Evolutionary conservation across 1,140 invertebrate genomes (phyloP), one percentile per base, ranked within the genome.

Genomic region (Teleopsis dalmanni): DNA sequence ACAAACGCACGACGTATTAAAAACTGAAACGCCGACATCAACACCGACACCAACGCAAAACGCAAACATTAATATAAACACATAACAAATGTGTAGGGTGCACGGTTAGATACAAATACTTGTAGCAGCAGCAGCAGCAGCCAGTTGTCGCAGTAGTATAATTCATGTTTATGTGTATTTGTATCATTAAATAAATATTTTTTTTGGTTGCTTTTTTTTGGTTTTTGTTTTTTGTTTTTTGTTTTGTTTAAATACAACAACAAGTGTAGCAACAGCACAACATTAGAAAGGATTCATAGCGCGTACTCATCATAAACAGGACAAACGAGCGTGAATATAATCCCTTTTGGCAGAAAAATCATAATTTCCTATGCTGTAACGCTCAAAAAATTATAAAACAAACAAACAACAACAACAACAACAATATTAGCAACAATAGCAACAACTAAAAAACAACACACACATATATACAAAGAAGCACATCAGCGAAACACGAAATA

Each of bases 281-380:
- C n/a, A n/a, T n/a, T n/a, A n/a, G n/a, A n/a, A n/a, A n/a, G n/a
- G n/a, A n/a, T n/a, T n/a, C n/a, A n/a, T n/a, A n/a, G n/a, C n/a
- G 29, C 45, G 25, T 11, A 38, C 23, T 34, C 37, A 29, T 48
- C 37, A 47, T 9, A 23, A 41, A 23, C 8, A 42, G 4, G 18
- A 42, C 40, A 23, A 13, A n/a, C 23, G 19, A 48, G 53, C 58
- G 48, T 56, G 55, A 56, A 58, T 63, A 65, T 61, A 65, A 65
- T 65, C 59, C 58, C 59, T 66, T 65, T 60, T 65, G 56, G 54
- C 59, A 58, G 50, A 19, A 56, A 60, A 65, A 63, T 65, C 60
- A 65, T 60, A 60, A 57, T 58, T 63, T 65, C 27, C 26, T 31
- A 18, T 4, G 38, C 21, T 13, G 11, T n/a, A 41, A 19, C 53